Evolutionary conservation across 2,888 invertebrate genomes (phyloP), one percentile per base, ranked within the genome.

Genomic region (Rhingia campestris): DNA sequence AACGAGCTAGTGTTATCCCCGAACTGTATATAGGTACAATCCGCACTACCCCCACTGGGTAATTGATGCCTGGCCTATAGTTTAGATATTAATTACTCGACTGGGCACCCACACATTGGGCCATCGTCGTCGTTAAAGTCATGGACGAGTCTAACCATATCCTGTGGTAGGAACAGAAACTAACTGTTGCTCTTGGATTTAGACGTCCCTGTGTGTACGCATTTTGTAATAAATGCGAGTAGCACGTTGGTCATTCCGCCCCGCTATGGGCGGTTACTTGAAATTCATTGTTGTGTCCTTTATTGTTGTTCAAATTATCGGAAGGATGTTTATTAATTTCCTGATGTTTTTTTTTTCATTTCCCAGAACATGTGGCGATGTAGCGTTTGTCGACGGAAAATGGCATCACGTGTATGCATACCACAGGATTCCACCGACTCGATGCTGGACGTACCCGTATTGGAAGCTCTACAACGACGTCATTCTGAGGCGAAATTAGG

Each of bases 391-490:
- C 94, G 97, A 37, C 94, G 96, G 86, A 96, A 96, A 92, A 94
- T 96, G 86, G 96, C 95, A 70, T 96, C 96, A 10, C 93, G 96
- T 35, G 93, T 95, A 37, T 95, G 95, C 61, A 94, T 96, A 37
- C 93, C 95, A 4, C 96, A 96, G 89, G 96, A 96, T 89, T 96
- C 96, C 84, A 96, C 96, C n/a, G 97, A 97, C 90, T 96, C 96
- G 3, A 91, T 95, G 87, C 92, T 97, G 81, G 97, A 96, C 81
- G 95, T 96, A 79, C 97, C 97, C 0, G 94, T 96, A 66, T 92
- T 95, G 88, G 96, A 96, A 87, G 94, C 95, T 1, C 92, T 97
- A 81, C 96, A 95, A 89, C 93, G 97, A 80, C 94, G 97, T 33
- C 97, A 97, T 91, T 96, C 96, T 51, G 97, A 97, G 89, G 95